phyloP scores from a whole-genome alignment of 2,797 vertebrate species.

The Neosilurus mollespiculum region DNA sequence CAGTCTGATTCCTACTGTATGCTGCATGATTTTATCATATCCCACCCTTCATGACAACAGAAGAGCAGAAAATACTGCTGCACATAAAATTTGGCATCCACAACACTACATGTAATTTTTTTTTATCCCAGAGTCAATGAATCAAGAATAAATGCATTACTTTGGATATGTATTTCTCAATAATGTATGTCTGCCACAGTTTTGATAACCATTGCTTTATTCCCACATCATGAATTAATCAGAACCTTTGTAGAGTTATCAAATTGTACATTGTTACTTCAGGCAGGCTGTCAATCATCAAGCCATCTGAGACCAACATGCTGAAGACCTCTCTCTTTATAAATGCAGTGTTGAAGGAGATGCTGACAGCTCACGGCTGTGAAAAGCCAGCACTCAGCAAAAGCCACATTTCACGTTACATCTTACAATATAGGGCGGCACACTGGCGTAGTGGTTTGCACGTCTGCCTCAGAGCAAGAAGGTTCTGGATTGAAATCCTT shows the following conservation, averaged over 20 bases:
- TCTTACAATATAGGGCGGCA: neutral
- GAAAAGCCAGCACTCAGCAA: neutral
- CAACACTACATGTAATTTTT: neutral
- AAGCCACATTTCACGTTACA: neutral
- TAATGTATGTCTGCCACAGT: neutral
- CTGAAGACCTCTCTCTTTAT: slow-evolving; percentile 16
- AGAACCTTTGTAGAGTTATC: neutral
- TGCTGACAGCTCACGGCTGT: slow-evolving; percentile 6
- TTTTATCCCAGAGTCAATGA: neutral
- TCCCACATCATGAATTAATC: neutral
- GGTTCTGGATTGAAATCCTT: too few species aligned
- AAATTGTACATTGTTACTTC: slow-evolving; percentile 7
- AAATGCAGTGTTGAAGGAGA: slow-evolving; percentile 24
- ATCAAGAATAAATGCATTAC: neutral
- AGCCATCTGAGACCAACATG: slow-evolving; percentile 12
- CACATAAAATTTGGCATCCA: neutral
- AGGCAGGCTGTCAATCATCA: slow-evolving; percentile 26
- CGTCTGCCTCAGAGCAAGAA: too few species aligned
- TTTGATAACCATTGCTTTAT: neutral
- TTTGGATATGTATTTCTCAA: neutral
- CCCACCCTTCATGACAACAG: neutral
- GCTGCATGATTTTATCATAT: neutral
- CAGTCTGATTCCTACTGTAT: neutral
- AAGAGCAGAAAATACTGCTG: neutral
- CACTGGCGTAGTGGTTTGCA: too few species aligned